These are phyloP conservation scores for Chaitophorus viminalis DNA, from an alignment of 2,888 invertebrate genomes.

Conservation along the genomic window DNA sequence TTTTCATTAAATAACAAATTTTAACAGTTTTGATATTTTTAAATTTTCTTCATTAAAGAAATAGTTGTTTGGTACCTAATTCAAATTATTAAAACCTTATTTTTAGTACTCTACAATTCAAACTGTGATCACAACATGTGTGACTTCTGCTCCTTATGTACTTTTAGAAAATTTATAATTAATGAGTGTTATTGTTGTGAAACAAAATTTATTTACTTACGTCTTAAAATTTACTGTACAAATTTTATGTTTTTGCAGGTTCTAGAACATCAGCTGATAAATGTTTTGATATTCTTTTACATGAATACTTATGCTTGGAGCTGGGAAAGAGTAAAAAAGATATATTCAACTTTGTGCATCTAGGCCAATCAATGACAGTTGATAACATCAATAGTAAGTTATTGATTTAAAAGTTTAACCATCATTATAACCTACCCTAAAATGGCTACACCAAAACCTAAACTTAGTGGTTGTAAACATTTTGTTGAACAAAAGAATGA, in stretches of 20 bases:
- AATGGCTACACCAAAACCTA: slow-evolving; percentile 28
- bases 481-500: slow-evolving; percentile 26
- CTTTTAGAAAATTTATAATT: too few relatives aligned
- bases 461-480: slow-evolving; percentile 47
- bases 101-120: too few relatives aligned
- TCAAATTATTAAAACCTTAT: too few relatives aligned
- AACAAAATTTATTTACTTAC: neutral
- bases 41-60: too few relatives aligned
- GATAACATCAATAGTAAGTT: slow-evolving; percentile 52
- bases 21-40: too few relatives aligned
- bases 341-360: slow-evolving; percentile 30
- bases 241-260: slow-evolving; percentile 26
- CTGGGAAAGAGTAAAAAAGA: slow-evolving; percentile 32
- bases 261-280: neutral
- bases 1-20: too few relatives aligned
- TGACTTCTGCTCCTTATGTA: too few relatives aligned
- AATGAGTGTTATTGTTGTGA: neutral
- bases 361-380: slow-evolving; percentile 47
- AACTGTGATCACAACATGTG: too few relatives aligned
- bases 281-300: neutral
- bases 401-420: slow-evolving; percentile 27
- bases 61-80: too few relatives aligned
- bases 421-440: slow-evolving; percentile 33
- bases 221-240: neutral
- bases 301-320: slow-evolving; percentile 39